These are phyloP conservation scores for Ramphastos sulfuratus DNA, from an alignment of 2,113 vertebrate species.

Conservation along the genomic window DNA sequence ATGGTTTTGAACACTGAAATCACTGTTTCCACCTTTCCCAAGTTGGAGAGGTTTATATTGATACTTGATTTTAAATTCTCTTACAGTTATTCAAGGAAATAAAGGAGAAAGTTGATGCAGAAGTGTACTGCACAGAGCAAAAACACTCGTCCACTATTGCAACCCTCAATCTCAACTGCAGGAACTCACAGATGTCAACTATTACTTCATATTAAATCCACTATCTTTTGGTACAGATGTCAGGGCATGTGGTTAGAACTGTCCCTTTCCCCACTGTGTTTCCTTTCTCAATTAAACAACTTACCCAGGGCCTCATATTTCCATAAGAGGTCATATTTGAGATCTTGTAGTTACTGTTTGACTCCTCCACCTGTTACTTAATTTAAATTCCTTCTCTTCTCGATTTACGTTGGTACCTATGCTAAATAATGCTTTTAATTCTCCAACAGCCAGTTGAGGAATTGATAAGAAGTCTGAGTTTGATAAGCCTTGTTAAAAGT, in stretches of 20 bases:
- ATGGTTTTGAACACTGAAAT: neutral
- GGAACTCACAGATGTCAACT: neutral
- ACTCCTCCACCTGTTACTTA: neutral
- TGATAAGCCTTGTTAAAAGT: neutral
- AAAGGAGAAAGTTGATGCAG: fast-evolving
- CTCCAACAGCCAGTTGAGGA: neutral
- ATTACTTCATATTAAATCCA: neutral
- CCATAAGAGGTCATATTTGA: neutral
- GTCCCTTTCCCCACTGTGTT: too few relatives aligned
- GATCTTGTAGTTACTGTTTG: neutral
- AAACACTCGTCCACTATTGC: neutral
- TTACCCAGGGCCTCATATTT: neutral
- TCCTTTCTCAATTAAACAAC: neutral
- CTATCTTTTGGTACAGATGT: neutral
- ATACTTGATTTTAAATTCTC: neutral
- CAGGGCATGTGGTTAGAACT: neutral
- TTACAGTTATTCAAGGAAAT: neutral
- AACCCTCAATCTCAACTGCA: neutral
- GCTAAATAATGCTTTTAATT: neutral
- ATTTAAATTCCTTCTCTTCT: neutral
- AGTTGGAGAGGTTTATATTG: neutral
- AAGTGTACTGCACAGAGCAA: neutral
- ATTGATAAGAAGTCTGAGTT: neutral
- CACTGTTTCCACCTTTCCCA: neutral
- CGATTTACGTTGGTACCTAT: neutral